phyloP scores from a whole-genome alignment of 2,888 invertebrate genomes.

The Epinotia demarniana region DNA sequence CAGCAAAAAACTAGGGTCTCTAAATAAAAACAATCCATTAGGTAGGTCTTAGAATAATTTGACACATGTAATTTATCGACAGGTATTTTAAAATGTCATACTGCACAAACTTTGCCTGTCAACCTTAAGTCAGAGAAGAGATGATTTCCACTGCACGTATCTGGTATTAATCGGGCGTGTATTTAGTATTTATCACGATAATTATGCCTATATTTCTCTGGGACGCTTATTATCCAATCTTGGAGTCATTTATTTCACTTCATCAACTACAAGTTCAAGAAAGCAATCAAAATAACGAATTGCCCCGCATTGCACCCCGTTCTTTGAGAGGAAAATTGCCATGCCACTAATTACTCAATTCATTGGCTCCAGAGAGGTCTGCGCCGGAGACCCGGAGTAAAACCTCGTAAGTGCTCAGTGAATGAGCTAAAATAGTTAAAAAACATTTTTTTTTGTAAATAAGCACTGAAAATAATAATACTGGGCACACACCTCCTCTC shows the following conservation, averaged over 20 bases:
- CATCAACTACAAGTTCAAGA: conserved; percentile 28
- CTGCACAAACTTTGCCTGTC: too few relatives aligned
- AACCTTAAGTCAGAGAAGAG: too few relatives aligned
- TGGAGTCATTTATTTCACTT: conserved; percentile 26
- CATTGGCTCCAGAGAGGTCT: conserved; percentile 33
- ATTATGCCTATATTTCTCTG: not conserved
- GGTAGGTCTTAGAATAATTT: too few relatives aligned
- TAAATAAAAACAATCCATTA: too few relatives aligned
- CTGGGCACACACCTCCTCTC: too few relatives aligned
- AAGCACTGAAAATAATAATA: too few relatives aligned
- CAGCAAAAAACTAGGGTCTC: too few relatives aligned
- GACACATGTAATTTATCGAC: too few relatives aligned
- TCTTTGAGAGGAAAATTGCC: conserved; percentile 41
- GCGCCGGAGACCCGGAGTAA: not conserved
- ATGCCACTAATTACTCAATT: conserved; percentile 44
- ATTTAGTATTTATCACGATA: not conserved
- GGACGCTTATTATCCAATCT: conserved; percentile 26
- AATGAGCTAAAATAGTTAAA: too few relatives aligned
- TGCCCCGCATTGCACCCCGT: conserved; percentile 28
- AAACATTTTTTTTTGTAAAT: too few relatives aligned
- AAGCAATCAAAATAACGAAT: conserved; percentile 38
- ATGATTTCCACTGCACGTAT: too few relatives aligned
- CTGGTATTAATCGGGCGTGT: not conserved
- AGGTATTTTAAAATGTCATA: too few relatives aligned
- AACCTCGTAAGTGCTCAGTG: conserved; percentile 9